These are phyloP conservation scores for Chrysotoxum bicinctum DNA, from an alignment of 2,888 invertebrate genomes.

Conservation along the genomic window DNA sequence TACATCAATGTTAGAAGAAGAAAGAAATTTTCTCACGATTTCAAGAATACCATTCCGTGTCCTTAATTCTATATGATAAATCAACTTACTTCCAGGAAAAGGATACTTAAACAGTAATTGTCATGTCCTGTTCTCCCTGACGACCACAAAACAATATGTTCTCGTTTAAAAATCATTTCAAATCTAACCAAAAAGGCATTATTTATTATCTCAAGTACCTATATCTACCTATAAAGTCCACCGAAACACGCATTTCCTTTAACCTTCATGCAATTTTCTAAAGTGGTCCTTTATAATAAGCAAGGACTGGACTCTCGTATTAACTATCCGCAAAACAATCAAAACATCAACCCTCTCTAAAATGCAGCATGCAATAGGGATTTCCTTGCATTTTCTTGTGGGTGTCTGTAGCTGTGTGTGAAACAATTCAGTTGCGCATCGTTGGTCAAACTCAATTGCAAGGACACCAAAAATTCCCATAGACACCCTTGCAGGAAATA, in stretches of 20 bases:
- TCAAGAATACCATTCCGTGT: neutral
- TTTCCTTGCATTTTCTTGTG: slow-evolving; percentile 22
- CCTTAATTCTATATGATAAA: slow-evolving; percentile 26
- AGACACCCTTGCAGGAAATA: slow-evolving; percentile 2
- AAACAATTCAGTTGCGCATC: slow-evolving; percentile 72
- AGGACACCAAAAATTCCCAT: slow-evolving; percentile 58
- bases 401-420: slow-evolving; percentile 55
- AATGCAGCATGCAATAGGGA: slow-evolving; percentile 19
- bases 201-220: slow-evolving; percentile 36
- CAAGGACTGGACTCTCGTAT: slow-evolving; percentile 23
- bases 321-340: slow-evolving; percentile 60
- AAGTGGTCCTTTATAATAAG: slow-evolving; percentile 14
- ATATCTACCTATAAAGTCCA: neutral
- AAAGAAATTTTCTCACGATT: neutral
- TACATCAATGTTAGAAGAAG: no score
- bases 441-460: slow-evolving; percentile 57
- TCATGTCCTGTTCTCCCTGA: slow-evolving; percentile 33
- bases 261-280: slow-evolving; percentile 25
- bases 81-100: slow-evolving; percentile 45
- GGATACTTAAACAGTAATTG: slow-evolving; percentile 49
- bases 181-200: slow-evolving; percentile 47
- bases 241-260: slow-evolving; percentile 28
- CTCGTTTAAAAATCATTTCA: slow-evolving; percentile 60
- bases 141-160: slow-evolving; percentile 41
- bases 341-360: slow-evolving; percentile 64